phyloP scores from a whole-genome alignment of 2,113 vertebrate species.

The Erythrocercus mccallii region DNA sequence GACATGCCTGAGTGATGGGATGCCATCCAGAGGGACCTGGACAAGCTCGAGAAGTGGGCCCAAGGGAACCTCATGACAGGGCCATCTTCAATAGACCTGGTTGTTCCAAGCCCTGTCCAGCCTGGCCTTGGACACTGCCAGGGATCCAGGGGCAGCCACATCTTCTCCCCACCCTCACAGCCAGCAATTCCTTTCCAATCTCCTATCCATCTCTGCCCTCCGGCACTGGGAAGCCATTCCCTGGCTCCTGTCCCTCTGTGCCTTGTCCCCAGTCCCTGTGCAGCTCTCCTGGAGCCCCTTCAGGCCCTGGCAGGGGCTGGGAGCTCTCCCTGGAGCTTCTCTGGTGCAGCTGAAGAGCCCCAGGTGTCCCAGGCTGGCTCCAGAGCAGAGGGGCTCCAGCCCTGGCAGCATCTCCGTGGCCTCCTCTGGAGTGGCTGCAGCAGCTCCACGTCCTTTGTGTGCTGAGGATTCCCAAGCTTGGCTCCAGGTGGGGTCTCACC shows the following conservation, averaged over 20 bases:
- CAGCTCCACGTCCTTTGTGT: fast-evolving
- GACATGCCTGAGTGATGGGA: neutral
- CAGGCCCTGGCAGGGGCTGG: neutral
- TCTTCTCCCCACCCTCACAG: neutral
- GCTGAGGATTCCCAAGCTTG: neutral
- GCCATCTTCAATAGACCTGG: fast-evolving
- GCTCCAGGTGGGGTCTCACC: neutral
- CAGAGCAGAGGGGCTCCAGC: neutral
- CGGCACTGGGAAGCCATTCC: neutral
- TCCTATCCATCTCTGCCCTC: neutral
- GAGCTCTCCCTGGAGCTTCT: neutral
- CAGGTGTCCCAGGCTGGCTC: too few species aligned
- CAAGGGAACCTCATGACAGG: neutral
- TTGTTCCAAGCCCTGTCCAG: fast-evolving
- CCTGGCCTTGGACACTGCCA: fast-evolving
- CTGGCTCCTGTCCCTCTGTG: neutral
- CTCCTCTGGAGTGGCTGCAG: neutral
- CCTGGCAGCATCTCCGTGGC: neutral
- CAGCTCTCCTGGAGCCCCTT: neutral
- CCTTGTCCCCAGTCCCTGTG: neutral
- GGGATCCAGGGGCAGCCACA: neutral
- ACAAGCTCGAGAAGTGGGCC: neutral
- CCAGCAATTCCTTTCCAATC: fast-evolving
- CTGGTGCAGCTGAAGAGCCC: too few species aligned
- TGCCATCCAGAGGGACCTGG: neutral